Evolutionary conservation across 2,888 invertebrate species (phyloP), one percentile per base, ranked within the genome.

Genomic region (Cantharis rufa): DNA sequence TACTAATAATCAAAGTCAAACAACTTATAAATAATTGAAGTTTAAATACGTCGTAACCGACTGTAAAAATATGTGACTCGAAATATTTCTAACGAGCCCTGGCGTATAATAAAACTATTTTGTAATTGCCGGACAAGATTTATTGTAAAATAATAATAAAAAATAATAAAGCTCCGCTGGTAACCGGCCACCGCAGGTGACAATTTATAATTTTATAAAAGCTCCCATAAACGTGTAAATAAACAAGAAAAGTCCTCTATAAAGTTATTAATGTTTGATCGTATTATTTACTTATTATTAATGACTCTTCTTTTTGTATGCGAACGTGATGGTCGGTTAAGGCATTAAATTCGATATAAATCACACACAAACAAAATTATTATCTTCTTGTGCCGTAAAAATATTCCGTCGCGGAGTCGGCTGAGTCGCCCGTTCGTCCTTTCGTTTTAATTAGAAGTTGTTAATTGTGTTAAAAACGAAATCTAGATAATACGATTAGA

Each of bases 1-100:
- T 86, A 87, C 87, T 88, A 87, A 87, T 86, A 87, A 88, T 88
- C 88, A 87, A 87, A 87, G 87, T 87, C 88, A 83, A 84, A 83
- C 82, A 82, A 79, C 81, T 81, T 78, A 80, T 79, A 79, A 81
- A 80, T 80, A 82, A 78, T 79, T 75, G 74, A 77, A 70, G 76
- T 75, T 81, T 77, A 81, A 80, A 81, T 81, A 76, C 79, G 48
- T 72, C 68, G 15, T 48, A 76, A 78, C 78, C 70, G 73, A 66
- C 73, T 64, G 72, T 71, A 77, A 32, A 24, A 66, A 72, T 69
- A 71, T 71, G 74, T 63, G 72, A 72, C 71, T 72, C 62, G 70
- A 69, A 76, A 72, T 76, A 28, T 72, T 28, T 70, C n/a, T 68
- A 71, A 61, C 71, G 64, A 24, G 64, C 13, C 24, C 16, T 64